Evolutionary conservation across 2,888 invertebrate genomes (phyloP).

Genomic region (Clistopyga incitator): DNA sequence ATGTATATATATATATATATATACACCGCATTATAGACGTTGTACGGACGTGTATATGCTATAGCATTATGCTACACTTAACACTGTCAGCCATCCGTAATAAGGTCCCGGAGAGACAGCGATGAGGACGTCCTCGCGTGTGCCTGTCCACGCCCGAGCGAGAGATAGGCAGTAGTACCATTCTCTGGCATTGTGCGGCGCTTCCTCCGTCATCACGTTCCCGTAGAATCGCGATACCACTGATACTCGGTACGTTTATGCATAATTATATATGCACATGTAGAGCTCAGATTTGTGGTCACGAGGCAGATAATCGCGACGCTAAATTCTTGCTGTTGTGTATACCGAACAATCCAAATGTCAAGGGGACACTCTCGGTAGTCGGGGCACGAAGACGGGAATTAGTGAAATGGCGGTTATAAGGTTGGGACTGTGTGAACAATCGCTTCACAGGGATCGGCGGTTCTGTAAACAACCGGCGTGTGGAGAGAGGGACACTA

Average conservation of each 20-base stretch:
- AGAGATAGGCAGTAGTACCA: conserved; percentile 5
- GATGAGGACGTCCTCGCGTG: conserved; percentile 56
- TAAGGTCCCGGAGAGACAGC: conserved; percentile 67
- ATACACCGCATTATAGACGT: conserved; percentile 33
- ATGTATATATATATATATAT: too few species aligned
- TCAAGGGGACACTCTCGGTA: conserved; percentile 20
- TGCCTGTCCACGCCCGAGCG: conserved; percentile 26
- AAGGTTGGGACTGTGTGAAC: neutral
- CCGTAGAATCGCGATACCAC: conserved; percentile 33
- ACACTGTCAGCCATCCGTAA: conserved; percentile 76
- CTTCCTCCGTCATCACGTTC: conserved; percentile 51
- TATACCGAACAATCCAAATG: neutral
- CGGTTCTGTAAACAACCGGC: neutral
- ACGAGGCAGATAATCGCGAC: conserved; percentile 21
- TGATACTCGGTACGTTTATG: conserved; percentile 31
- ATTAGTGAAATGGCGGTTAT: conserved; percentile 23
- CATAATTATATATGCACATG: conserved; percentile 36
- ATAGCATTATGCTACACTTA: conserved; percentile 74
- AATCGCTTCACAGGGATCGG: neutral
- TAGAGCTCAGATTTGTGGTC: conserved; percentile 21
- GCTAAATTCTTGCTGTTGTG: conserved; percentile 14
- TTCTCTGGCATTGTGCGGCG: conserved; percentile 33
- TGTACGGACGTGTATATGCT: conserved; percentile 35
- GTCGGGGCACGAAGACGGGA: conserved; percentile 12
- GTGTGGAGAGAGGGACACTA: neutral